Conservation (phyloP, 2,113 vertebrate species). For the Sinocyclocheilus maitianheensis region DNA sequence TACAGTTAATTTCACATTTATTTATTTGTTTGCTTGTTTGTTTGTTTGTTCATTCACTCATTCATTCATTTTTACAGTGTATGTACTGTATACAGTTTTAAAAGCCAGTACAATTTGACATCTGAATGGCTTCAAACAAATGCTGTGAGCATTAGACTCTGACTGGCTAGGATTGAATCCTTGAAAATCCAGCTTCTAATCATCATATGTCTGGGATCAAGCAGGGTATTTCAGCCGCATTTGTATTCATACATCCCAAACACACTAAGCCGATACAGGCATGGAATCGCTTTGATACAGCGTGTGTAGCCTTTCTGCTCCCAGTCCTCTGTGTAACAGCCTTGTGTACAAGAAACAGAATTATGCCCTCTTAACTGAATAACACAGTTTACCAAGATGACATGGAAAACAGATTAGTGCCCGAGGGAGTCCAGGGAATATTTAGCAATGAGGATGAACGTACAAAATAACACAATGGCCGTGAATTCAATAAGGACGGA, state of each 20-base stretch:
- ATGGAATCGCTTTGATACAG: constrained; percentile 61
- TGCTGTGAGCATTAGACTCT: background rate
- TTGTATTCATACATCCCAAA: constrained; percentile 66
- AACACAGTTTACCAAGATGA: constrained; percentile 73
- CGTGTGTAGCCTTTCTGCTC: background rate
- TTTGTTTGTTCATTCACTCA: no score
- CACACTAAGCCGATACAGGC: constrained; percentile 57
- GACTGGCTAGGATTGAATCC: constrained; percentile 32
- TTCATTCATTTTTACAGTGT: background rate
- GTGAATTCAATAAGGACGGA: constrained; percentile 64
- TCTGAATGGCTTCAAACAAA: constrained; percentile 4
- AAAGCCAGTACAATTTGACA: background rate
- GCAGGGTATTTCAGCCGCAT: constrained; percentile 58
- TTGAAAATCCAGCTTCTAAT: constrained; percentile 54
- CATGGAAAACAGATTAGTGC: constrained; percentile 72
- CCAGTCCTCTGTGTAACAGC: constrained; percentile 48
- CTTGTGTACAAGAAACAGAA: constrained; percentile 62
- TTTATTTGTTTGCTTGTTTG: no score
- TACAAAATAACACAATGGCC: constrained; percentile 60
- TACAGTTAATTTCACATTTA: no score
- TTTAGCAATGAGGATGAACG: constrained; percentile 68
- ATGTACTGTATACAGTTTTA: background rate
- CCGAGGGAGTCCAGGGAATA: constrained; percentile 72
- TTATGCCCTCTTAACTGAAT: constrained; percentile 71
- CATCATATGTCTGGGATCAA: constrained; percentile 59